Conservation (phyloP, 1,140 invertebrate species). For the Leptopilina clavipes region DNA sequence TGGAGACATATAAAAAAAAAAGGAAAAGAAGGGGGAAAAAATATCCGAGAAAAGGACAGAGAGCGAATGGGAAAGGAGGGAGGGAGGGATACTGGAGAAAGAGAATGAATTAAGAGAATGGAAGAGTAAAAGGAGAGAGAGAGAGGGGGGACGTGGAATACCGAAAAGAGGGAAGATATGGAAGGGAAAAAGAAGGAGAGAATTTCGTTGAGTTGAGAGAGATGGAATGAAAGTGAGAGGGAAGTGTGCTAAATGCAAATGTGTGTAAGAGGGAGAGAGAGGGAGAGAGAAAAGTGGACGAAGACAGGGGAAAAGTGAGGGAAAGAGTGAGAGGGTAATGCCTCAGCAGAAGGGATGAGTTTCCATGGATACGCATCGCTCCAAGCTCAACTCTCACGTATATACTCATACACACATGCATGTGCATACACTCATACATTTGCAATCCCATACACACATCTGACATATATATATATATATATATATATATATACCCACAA, state of each 20-base stretch:
- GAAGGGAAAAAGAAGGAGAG: conserved; percentile 50
- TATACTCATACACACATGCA: background rate
- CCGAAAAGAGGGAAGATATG: conserved; percentile 41
- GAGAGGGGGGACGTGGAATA: conserved; percentile 32
- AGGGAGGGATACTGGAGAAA: conserved; percentile 16
- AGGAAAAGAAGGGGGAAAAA: conserved; percentile 26
- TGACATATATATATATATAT: no score
- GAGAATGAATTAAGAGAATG: conserved; percentile 43
- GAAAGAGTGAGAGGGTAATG: conserved; percentile 35
- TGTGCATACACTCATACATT: background rate
- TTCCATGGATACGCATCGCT: conserved; percentile 69
- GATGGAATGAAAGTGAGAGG: background rate
- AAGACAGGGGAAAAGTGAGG: background rate
- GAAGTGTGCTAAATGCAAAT: conserved; percentile 7
- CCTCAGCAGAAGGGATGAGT: conserved; percentile 62
- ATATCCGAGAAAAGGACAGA: background rate
- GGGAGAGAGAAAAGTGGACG: conserved; percentile 14
- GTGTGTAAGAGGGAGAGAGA: background rate
- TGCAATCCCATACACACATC: background rate
- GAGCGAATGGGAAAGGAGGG: no score
- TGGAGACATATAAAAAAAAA: conserved; percentile 25
- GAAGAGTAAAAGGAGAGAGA: conserved; percentile 40
- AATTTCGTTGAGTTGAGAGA: background rate
- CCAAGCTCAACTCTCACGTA: conserved; percentile 2
- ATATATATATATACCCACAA: conserved; percentile 32